Base-by-base conservation (phyloP, 2,888 invertebrate species). In the Seira musarum region DNA sequence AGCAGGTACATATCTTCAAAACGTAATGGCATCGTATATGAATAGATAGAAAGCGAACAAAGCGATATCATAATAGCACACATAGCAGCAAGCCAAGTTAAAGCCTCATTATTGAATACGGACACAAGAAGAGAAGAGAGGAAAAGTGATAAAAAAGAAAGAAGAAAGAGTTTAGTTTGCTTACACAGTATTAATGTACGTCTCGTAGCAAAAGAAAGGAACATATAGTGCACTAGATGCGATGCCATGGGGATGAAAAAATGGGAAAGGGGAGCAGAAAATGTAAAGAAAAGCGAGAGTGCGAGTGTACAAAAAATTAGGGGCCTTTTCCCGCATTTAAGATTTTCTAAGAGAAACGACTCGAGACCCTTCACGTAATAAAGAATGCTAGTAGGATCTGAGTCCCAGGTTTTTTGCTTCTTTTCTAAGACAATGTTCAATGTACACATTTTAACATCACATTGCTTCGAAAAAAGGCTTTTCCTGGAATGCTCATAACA, bases 91-190 rank as follows among this genome's bases (percentile, higher is more conserved):
- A n/a, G n/a, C 17, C 53, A 53, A 53, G 53, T 53, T 5, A 6
- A 64, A 72, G 63, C 63, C 79, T 79, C 79, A 79, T 79, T 79
- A 79, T 53, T 65, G 71, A 78, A 61, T 71, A 71, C 60, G 67
- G 66, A 72, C 30, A 49, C 25, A 40, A 69, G 49, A 35, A 53
- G 53, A 69, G 49, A 61, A 63, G 71, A 19, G 8, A 49, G 66
- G 68, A 30, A 6, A 63, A 60, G 68, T 17, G 35, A 64, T 35
- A 65, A 77, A 46, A 60, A 60, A 76, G 57, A 40, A 30, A 40
- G 24, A 74, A 22, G 53, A 25, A 25, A 77, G 22, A 63, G 69
- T n/a, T 60, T 8, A 21, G 60, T 60, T 60, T 30, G 30, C 30
- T 30, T 30, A 8, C 30, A 30, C 30, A 30, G 8, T 30, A 30